Conservation (phyloP, 2,113 vertebrate genomes). For the Columba livia region DNA sequence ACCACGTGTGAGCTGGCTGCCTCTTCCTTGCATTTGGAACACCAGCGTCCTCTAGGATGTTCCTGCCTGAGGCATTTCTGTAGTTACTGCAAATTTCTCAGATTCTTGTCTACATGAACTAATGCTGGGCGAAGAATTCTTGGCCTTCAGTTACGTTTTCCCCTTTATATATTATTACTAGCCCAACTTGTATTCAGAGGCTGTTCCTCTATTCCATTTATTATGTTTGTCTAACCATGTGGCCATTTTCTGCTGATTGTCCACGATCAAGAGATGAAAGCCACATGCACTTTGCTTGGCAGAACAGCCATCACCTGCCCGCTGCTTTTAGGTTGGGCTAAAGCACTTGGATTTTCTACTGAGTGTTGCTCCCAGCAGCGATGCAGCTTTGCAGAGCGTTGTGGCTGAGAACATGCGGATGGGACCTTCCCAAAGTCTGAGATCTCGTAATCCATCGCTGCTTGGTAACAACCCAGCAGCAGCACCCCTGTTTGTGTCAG, state of each 20-base stretch:
- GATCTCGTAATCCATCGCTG: neutral
- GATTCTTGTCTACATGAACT: neutral
- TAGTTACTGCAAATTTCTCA: neutral
- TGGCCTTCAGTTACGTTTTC: neutral
- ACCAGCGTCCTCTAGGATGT: neutral
- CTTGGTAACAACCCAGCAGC: neutral
- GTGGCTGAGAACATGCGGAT: fast-evolving
- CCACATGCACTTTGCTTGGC: neutral
- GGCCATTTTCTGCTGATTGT: neutral
- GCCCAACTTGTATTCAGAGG: neutral
- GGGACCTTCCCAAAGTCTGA: neutral
- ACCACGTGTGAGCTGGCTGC: neutral
- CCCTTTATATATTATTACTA: neutral
- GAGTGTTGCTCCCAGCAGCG: neutral
- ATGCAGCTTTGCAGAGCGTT: neutral
- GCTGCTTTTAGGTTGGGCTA: neutral
- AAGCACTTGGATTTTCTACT: neutral
- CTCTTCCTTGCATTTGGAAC: neutral
- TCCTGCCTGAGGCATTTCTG: neutral
- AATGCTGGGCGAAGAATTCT: neutral
- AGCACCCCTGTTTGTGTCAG: neutral
- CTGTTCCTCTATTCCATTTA: neutral
- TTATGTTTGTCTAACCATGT: neutral
- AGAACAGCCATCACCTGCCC: neutral
- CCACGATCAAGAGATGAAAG: neutral